Conservation (phyloP, 2,113 vertebrate species). For the Tretioscincus oriximinensis region DNA sequence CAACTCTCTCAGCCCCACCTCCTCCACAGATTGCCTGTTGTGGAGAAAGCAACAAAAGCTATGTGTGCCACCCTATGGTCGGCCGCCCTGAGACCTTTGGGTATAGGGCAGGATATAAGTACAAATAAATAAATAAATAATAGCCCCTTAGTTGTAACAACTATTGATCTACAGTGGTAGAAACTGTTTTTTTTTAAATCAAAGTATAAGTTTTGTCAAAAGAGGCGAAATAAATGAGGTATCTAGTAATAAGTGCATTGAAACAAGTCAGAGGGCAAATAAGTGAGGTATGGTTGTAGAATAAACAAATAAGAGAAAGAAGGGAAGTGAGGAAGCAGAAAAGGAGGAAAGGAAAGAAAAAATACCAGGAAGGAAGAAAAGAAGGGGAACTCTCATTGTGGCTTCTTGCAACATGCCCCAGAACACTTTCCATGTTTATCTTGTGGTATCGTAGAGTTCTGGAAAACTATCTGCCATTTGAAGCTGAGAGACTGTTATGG, state of each 20-base stretch:
- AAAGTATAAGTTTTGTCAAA: background rate
- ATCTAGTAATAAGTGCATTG: background rate
- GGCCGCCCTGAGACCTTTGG: no score
- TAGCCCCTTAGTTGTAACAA: background rate
- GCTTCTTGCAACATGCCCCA: conserved; percentile 42
- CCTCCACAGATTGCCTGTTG: no score
- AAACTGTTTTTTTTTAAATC: background rate
- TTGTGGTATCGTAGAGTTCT: conserved; percentile 39
- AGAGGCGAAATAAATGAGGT: background rate
- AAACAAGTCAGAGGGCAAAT: background rate
- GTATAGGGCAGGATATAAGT: no score
- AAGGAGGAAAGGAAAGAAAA: conserved; percentile 6
- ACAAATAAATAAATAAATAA: no score
- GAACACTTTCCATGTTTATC: conserved; percentile 22
- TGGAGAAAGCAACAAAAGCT: no score
- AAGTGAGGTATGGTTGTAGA: background rate
- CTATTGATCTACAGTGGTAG: background rate
- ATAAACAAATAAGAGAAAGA: background rate
- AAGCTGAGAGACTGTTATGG: conserved; percentile 42
- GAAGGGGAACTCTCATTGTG: background rate
- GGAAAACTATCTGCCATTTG: conserved; percentile 50
- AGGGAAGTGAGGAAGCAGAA: conserved; percentile 8
- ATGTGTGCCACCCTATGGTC: no score
- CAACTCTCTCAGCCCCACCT: no score
- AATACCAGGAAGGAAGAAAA: conserved; percentile 22